These are phyloP conservation scores for Pardosa pseudoannulata DNA, from an alignment of 2,888 invertebrate genomes.

Conservation along the genomic window DNA sequence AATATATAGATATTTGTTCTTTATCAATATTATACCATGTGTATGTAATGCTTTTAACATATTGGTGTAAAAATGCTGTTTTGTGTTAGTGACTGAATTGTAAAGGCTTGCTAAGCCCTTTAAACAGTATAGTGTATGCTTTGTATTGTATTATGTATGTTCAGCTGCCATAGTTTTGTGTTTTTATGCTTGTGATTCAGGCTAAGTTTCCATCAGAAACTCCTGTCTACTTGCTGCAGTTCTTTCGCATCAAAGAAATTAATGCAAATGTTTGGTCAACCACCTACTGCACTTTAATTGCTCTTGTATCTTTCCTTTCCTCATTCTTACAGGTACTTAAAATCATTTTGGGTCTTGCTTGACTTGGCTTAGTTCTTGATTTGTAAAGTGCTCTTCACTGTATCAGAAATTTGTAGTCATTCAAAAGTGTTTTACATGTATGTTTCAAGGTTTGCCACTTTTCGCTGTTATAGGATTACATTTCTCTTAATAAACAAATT, in stretches of 20 bases:
- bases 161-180: slow-evolving; percentile 11
- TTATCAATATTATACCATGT: too few species aligned
- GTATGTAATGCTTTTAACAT: too few species aligned
- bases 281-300: slow-evolving; percentile 63
- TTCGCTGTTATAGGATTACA: too few species aligned
- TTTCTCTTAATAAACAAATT: too few species aligned
- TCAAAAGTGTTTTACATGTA: background rate
- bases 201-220: slow-evolving; percentile 60
- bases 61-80: too few species aligned
- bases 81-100: too few species aligned
- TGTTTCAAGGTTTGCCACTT: background rate
- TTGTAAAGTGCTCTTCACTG: background rate
- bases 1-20: too few species aligned
- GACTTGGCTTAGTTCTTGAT: slow-evolving; percentile 17
- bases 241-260: slow-evolving; percentile 60
- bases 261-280: slow-evolving; percentile 51
- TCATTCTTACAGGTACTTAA: slow-evolving; percentile 45
- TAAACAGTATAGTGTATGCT: too few species aligned
- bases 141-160: background rate
- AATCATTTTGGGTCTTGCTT: slow-evolving; percentile 31
- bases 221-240: slow-evolving; percentile 61
- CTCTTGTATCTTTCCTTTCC: slow-evolving; percentile 3
- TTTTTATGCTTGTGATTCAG: slow-evolving; percentile 49
- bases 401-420: background rate
- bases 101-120: too few species aligned